phyloP scores from a whole-genome alignment of 2,797 vertebrate species.

The Gorsachius magnificus region DNA sequence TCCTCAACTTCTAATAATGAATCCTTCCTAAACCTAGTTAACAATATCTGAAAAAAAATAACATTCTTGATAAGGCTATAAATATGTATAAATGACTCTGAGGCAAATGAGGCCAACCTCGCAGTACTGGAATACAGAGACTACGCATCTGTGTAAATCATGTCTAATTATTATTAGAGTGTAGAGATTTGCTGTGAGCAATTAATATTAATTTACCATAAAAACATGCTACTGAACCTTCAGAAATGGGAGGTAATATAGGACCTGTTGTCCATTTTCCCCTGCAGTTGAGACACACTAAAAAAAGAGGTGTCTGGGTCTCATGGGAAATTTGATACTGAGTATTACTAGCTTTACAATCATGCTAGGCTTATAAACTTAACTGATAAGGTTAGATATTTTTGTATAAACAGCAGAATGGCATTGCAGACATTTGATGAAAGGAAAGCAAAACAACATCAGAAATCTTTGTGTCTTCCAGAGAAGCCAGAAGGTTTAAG shows the following conservation, averaged over 20 bases:
- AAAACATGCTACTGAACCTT: not conserved
- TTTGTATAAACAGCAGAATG: not conserved
- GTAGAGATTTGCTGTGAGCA: not conserved
- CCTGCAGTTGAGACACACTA: not conserved
- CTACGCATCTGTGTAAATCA: not conserved
- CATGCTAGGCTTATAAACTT: not conserved
- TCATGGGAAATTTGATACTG: not conserved
- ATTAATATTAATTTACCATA: not conserved
- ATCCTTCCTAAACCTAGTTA: not conserved
- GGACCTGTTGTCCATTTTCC: not conserved
- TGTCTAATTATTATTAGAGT: not conserved
- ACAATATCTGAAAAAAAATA: not conserved
- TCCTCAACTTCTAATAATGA: not conserved
- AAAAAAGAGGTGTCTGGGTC: not conserved
- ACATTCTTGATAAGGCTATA: not conserved
- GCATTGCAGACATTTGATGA: not conserved
- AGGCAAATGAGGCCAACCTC: conserved; percentile 10
- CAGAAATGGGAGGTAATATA: not conserved
- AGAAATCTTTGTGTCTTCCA: not conserved
- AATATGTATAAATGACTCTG: not conserved
- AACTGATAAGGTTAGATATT: not conserved
- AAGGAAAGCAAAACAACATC: not conserved
- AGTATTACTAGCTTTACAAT: not conserved
- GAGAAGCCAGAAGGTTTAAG: not conserved
- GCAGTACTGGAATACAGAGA: not conserved